phyloP scores from a whole-genome alignment of 2,888 invertebrate genomes.

The Cinara cedri region DNA sequence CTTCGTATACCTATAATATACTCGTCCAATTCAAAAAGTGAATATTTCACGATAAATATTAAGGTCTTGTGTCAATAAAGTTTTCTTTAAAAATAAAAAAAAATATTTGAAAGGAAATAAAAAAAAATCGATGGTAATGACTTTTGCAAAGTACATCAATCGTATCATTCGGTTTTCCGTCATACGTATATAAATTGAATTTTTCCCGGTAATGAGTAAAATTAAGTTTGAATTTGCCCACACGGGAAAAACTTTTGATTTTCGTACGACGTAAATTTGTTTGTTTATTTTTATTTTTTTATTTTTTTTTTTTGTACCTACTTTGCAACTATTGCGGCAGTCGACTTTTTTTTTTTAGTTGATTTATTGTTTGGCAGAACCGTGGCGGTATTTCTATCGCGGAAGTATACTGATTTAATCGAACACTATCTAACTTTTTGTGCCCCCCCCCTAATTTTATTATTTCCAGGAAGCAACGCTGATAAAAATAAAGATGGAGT shows the following conservation, averaged over 20 bases:
- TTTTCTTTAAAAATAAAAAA: background rate
- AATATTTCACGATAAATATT: conserved; percentile 10
- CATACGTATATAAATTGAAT: background rate
- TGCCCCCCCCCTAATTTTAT: too few relatives aligned
- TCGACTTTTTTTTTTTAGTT: too few relatives aligned
- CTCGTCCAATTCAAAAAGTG: too few relatives aligned
- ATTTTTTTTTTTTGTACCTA: background rate
- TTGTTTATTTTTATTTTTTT: too few relatives aligned
- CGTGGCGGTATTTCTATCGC: too few relatives aligned
- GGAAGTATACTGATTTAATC: too few relatives aligned
- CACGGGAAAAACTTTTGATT: background rate
- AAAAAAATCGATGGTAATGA: background rate
- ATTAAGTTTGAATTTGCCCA: background rate
- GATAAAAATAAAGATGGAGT: too few relatives aligned
- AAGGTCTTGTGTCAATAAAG: background rate
- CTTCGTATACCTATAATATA: too few relatives aligned
- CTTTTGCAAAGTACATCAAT: background rate
- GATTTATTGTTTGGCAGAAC: too few relatives aligned
- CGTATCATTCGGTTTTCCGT: background rate
- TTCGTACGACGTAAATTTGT: background rate
- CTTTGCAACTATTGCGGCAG: too few relatives aligned
- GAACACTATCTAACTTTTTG: too few relatives aligned
- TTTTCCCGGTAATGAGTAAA: background rate
- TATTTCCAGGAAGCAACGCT: too few relatives aligned
- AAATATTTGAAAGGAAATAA: background rate